These are phyloP conservation scores for Rhegmatorhina hoffmannsi DNA, from an alignment of 2,113 vertebrate species.

Conservation along the genomic window DNA sequence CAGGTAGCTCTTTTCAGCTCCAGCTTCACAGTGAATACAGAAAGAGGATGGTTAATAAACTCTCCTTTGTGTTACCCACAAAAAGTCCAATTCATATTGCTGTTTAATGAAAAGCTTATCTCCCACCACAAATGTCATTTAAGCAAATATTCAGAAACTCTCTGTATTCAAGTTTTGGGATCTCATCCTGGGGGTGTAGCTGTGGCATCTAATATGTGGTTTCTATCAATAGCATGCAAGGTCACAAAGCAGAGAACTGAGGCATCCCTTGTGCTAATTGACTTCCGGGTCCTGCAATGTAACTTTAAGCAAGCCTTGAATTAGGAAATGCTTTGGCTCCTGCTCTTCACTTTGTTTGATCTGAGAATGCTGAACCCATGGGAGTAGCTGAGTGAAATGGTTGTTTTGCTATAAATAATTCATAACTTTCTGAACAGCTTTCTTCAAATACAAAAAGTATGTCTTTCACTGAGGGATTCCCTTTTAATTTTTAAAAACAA, in stretches of 20 bases:
- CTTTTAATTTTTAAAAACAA: constrained; percentile 17
- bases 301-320: background rate
- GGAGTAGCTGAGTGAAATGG: background rate
- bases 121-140: background rate
- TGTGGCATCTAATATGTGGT: background rate
- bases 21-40: background rate
- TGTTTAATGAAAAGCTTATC: background rate
- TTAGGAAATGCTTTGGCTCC: background rate
- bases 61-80: background rate
- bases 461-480: background rate
- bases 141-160: background rate
- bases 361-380: background rate
- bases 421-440: constrained; percentile 18
- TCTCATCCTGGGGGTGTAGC: background rate
- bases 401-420: constrained; percentile 44
- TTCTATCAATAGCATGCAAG: background rate
- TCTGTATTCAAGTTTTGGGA: background rate
- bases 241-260: background rate
- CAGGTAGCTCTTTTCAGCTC: background rate
- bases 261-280: background rate
- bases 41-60: background rate
- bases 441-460: background rate
- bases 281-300: background rate
- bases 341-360: background rate
- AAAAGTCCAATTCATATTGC: background rate